A percentile compares a stretch with the other conserved stretches of the same genome.
Evolutionary conservation across 1,140 invertebrate genomes (phyloP).

Genomic region (Philaenus spumarius): DNA sequence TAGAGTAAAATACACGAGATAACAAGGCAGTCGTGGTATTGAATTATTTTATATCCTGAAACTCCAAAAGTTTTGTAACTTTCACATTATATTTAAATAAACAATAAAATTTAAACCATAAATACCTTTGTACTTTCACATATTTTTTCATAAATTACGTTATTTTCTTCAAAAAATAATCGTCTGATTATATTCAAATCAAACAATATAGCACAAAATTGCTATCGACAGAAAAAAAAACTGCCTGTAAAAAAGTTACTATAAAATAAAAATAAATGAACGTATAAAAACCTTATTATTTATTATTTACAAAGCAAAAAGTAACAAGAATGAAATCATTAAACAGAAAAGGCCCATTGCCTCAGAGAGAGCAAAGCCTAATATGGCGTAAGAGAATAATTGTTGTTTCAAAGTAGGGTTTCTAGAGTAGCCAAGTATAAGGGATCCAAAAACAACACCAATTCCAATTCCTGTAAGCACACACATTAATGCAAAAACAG

Average conservation of each 20-base stretch:
- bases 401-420: conserved; percentile 93
- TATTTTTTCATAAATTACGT: too few species aligned
- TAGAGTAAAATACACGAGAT: too few species aligned
- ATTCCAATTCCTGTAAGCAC: conserved; percentile 72
- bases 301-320: conserved; percentile 64
- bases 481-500: not conserved
- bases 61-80: too few species aligned
- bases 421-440: conserved; percentile 85
- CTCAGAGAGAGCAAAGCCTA: conserved; percentile 92
- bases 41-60: too few species aligned
- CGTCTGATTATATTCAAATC: too few species aligned
- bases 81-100: too few species aligned
- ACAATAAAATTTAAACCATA: too few species aligned
- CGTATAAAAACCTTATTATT: not conserved
- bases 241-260: not conserved
- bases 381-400: conserved; percentile 88
- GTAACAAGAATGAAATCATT: conserved; percentile 90
- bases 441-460: conserved; percentile 82
- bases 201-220: too few species aligned
- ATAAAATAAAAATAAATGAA: not conserved
- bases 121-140: too few species aligned
- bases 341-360: conserved; percentile 95
- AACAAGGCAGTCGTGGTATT: too few species aligned
- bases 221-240: too few species aligned
- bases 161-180: too few species aligned